A percentile compares a stretch with the other conserved stretches of the same genome.
Evolutionary conservation across 2,113 vertebrate genomes (phyloP).

Genomic region (Cyprinodon tularosa): DNA sequence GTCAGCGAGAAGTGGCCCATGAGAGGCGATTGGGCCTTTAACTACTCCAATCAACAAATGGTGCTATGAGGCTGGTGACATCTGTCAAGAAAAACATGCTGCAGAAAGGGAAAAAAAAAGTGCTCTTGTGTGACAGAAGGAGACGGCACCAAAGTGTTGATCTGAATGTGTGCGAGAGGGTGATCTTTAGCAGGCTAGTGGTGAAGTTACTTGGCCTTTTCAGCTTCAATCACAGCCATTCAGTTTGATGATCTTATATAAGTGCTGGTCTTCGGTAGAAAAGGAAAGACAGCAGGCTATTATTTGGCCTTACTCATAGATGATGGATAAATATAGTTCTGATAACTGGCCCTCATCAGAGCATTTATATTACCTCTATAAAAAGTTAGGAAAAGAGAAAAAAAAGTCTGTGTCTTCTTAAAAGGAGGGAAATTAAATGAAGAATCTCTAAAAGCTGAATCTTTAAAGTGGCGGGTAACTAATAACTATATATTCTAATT

Average conservation of each 20-base stretch:
- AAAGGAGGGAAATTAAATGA: not conserved
- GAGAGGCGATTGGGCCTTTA: conserved; percentile 69
- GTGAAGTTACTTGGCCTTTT: conserved; percentile 71
- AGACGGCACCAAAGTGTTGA: conserved; percentile 23
- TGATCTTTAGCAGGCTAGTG: conserved; percentile 51
- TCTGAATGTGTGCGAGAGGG: conserved; percentile 32
- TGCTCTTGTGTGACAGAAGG: conserved; percentile 46
- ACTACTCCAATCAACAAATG: conserved; percentile 78
- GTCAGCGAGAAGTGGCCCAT: conserved; percentile 71
- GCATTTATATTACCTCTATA: conserved; percentile 27
- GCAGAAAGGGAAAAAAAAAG: conserved; percentile 24
- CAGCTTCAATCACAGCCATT: conserved; percentile 69
- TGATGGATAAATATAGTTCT: conserved; percentile 42
- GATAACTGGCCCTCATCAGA: conserved; percentile 31
- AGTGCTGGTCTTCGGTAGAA: conserved; percentile 33
- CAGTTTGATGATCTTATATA: conserved; percentile 50
- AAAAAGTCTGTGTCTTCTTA: conserved; percentile 14
- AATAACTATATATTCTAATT: not conserved
- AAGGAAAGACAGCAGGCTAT: conserved; percentile 30
- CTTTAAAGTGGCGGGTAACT: too few species aligned
- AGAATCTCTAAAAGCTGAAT: not conserved
- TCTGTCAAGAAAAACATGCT: conserved; percentile 53
- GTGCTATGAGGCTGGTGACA: conserved; percentile 59
- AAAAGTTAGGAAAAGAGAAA: not conserved
- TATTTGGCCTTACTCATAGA: conserved; percentile 54